Conservation (phyloP, 2,113 vertebrate species). For the Microcebus ravelobensis region DNA sequence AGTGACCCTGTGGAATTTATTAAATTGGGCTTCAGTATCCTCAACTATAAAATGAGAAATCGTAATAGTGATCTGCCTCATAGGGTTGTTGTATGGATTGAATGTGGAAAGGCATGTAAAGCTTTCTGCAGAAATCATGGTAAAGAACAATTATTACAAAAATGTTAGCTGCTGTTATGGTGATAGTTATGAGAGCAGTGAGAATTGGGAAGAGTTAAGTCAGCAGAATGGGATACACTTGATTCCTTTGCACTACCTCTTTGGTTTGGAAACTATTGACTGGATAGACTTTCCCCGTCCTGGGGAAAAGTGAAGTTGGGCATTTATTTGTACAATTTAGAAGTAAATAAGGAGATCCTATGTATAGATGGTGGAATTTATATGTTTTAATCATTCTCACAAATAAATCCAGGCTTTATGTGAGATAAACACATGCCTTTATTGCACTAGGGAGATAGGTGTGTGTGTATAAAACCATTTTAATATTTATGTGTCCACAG, state of each 20-base stretch:
- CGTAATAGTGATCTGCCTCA: not conserved
- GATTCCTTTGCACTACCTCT: not conserved
- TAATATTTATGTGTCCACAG: not conserved
- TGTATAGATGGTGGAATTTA: not conserved
- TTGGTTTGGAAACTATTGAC: not conserved
- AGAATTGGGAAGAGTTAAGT: not conserved
- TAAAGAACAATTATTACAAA: not conserved
- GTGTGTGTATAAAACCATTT: not conserved
- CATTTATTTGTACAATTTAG: not conserved
- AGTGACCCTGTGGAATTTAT: not conserved
- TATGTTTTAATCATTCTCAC: not conserved
- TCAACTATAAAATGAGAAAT: slow-evolving; percentile 7
- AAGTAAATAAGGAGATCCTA: not conserved
- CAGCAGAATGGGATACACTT: not conserved
- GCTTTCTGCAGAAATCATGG: not conserved
- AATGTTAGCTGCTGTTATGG: not conserved
- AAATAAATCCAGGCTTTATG: not conserved
- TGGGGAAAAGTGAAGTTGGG: not conserved
- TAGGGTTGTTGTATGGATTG: not conserved
- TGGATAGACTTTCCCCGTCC: not conserved
- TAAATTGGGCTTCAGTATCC: not conserved
- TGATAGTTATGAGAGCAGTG: not conserved
- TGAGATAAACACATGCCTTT: not conserved
- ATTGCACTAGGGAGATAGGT: not conserved
- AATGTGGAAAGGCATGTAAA: not conserved